Evolutionary conservation across 2,797 vertebrate species (phyloP).

Genomic region (Hydrolagus colliei): DNA sequence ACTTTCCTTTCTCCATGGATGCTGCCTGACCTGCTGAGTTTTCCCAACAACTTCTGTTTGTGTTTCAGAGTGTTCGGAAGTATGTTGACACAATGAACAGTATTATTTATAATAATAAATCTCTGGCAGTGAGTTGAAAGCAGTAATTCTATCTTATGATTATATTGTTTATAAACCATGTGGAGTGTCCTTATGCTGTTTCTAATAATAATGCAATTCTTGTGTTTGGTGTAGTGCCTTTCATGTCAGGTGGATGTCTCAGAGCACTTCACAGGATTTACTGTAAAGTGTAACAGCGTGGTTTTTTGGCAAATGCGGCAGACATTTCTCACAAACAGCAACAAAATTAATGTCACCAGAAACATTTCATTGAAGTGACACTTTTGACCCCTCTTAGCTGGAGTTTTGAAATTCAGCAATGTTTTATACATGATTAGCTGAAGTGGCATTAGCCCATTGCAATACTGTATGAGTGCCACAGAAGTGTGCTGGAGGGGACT

Average conservation of each 20-base stretch:
- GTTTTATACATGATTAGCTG: neutral
- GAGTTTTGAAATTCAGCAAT: too few relatives aligned
- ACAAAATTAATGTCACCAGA: too few relatives aligned
- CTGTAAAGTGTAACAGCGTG: too few relatives aligned
- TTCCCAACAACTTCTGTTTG: too few relatives aligned
- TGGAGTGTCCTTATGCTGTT: neutral
- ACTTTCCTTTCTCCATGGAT: too few relatives aligned
- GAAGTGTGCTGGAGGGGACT: neutral
- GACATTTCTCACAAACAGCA: too few relatives aligned
- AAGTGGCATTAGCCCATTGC: neutral
- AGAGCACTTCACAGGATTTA: too few relatives aligned
- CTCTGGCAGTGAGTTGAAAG: slow-evolving; percentile 15
- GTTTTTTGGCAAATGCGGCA: too few relatives aligned
- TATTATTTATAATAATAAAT: neutral
- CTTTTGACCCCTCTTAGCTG: too few relatives aligned
- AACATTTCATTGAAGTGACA: too few relatives aligned
- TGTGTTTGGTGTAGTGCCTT: slow-evolving; percentile 9
- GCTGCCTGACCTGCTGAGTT: too few relatives aligned
- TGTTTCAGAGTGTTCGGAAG: neutral
- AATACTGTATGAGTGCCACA: neutral
- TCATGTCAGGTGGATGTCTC: neutral
- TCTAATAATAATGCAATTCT: slow-evolving; percentile 1
- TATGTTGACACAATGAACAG: too few relatives aligned
- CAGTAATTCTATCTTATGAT: slow-evolving; percentile 18
- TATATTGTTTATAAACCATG: slow-evolving; percentile 19